These are phyloP conservation scores for Galemys pyrenaicus DNA, from an alignment of 2,113 vertebrate species.

Conservation along the genomic window DNA sequence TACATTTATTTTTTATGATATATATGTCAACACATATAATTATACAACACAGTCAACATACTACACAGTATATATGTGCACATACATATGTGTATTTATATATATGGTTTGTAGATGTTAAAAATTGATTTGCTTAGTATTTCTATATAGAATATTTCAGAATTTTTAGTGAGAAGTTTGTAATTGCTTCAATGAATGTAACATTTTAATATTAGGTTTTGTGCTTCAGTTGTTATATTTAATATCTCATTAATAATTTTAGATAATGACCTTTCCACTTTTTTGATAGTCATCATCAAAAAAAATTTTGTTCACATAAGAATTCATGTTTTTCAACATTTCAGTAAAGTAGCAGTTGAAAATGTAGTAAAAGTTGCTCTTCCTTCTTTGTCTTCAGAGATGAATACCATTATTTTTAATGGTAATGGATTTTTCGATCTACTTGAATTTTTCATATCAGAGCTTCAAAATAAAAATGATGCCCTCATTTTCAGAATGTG, in stretches of 20 bases:
- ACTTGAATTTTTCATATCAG: neutral
- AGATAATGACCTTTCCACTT: neutral
- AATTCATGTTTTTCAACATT: neutral
- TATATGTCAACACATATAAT: neutral
- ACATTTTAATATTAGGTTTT: neutral
- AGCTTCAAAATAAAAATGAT: neutral
- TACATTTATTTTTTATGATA: neutral
- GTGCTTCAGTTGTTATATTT: neutral
- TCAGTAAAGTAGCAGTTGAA: neutral
- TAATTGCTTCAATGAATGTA: neutral
- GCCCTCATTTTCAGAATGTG: neutral
- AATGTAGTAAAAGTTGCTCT: neutral
- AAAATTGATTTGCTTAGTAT: neutral
- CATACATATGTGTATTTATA: too few relatives aligned
- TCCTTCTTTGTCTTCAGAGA: neutral
- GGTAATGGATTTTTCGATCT: neutral
- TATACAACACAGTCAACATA: too few relatives aligned
- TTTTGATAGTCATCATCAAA: neutral
- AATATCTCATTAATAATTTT: neutral
- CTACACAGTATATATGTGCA: too few relatives aligned
- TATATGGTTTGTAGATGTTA: neutral
- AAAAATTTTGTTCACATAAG: neutral
- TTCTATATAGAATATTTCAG: neutral
- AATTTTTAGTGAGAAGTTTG: neutral
- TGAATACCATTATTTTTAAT: neutral